Base-by-base conservation (phyloP, 2,113 vertebrate genomes). In the Trichomycterus rosablanca region DNA sequence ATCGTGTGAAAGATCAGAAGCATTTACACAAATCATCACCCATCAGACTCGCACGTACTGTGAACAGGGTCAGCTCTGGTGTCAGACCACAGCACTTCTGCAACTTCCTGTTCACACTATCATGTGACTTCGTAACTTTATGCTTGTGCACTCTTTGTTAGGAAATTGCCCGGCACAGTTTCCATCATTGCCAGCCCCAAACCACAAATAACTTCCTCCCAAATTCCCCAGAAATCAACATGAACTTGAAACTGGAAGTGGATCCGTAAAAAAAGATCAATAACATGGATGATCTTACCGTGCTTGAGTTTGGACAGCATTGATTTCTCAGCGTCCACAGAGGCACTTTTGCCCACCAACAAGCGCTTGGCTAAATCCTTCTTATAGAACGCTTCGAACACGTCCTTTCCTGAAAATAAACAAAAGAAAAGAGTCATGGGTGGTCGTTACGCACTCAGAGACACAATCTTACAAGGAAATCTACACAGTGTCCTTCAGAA, bases 271-370 rank as follows among this genome's bases (percentile, higher is more conserved):
- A 15, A 32, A 53, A 5, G 5, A 23, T 19, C 7, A 2, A 16
- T 8, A 7, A 23, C n/a, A 24, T 12, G 5, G 14, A 24, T 9
- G 4, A 2, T 23, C 62, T 46, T 74, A 97, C 96, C 95, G 51
- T 98, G 96, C 80, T 98, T 98, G 49, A 98, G 89, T 84, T 98
- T 98, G 23, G 96, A 98, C 82, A 98, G 83, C 96, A 98, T 98
- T 5, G 96, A 98, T 73, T 98, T 98, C 85, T 98, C 96, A 63
- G 96, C 95, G 81, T 98, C 96, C 67, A 98, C 95, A 40, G 96
- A 98, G 40, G 96, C 96, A 74, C 95, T 98, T 79, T 98, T 98
- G 40, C 96, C 96, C 75, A 98, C 95, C 82, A 98, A 75, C 63
- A 98, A 85, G 78, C 95, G 86, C 80, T 98, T 98, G 43, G 95